These are phyloP conservation scores for Physeter macrocephalus DNA, from an alignment of 2,113 vertebrate genomes.

Conservation along the genomic window DNA sequence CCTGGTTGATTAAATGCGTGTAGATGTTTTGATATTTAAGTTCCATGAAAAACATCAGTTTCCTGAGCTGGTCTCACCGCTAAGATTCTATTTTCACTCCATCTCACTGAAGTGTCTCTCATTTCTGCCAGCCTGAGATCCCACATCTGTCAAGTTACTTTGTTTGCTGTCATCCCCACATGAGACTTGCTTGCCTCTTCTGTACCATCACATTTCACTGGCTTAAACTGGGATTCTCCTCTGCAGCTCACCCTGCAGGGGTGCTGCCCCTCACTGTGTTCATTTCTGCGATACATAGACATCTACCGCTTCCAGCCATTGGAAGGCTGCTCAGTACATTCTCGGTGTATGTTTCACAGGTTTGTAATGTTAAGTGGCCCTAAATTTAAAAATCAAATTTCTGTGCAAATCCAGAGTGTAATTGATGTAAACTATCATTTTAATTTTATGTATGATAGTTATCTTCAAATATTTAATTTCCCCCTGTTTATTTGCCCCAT, in stretches of 20 bases:
- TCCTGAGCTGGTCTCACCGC: not conserved
- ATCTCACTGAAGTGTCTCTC: not conserved
- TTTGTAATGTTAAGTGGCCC: not conserved
- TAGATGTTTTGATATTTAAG: constrained; percentile 21
- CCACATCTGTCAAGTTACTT: not conserved
- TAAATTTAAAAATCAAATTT: constrained; percentile 4
- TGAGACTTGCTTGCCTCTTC: not conserved
- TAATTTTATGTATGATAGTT: not conserved
- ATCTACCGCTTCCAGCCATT: not conserved
- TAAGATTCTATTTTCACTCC: not conserved
- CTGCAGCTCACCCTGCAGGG: too few species aligned
- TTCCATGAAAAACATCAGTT: not conserved
- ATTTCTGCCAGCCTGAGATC: not conserved
- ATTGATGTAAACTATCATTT: not conserved
- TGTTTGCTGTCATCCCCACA: not conserved
- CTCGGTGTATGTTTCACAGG: not conserved
- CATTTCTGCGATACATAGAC: not conserved
- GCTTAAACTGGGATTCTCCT: not conserved
- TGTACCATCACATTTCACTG: not conserved
- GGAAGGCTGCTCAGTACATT: not conserved
- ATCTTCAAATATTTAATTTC: not conserved
- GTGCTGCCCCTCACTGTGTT: not conserved
- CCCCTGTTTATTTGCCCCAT: not conserved
- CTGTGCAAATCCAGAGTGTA: not conserved
- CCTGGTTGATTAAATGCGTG: not conserved